Conservation (phyloP, 2,888 invertebrate genomes). For the Eristalinus sepulchralis region DNA sequence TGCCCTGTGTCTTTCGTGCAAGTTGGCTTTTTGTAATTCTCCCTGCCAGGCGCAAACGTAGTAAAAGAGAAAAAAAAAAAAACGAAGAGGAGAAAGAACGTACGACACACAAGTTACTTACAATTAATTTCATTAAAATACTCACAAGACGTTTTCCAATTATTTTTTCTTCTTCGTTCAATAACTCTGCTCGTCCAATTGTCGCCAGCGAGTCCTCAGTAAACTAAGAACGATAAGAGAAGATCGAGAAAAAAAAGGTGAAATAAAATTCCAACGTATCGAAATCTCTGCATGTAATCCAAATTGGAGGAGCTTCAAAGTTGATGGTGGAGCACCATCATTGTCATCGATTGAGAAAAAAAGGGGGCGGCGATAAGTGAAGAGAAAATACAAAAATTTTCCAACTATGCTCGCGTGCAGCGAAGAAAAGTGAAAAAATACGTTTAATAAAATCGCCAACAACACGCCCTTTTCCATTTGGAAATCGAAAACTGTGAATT, state of each 20-base stretch:
- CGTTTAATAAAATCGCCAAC: constrained; percentile 11
- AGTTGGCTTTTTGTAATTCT: constrained; percentile 67
- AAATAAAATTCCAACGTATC: constrained; percentile 4
- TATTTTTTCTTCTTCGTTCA: constrained; percentile 18
- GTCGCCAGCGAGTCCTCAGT: constrained; percentile 1
- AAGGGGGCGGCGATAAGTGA: constrained; percentile 62
- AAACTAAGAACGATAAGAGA: neutral
- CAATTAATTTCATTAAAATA: constrained; percentile 55
- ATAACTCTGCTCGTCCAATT: constrained; percentile 1
- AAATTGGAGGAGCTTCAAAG: constrained; percentile 44
- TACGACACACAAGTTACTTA: constrained; percentile 48
- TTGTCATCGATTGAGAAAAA: constrained; percentile 70
- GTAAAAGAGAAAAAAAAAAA: constrained; percentile 25
- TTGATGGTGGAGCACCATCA: constrained; percentile 69
- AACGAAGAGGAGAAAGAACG: constrained; percentile 11
- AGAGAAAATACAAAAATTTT: constrained; percentile 27
- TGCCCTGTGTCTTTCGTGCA: constrained; percentile 53
- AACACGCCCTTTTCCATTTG: constrained; percentile 63
- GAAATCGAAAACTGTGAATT: constrained; percentile 13
- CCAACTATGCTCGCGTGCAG: constrained; percentile 20
- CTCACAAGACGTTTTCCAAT: constrained; percentile 10
- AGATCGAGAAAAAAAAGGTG: neutral
- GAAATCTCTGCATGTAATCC: constrained; percentile 38
- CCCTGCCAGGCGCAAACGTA: constrained; percentile 69
- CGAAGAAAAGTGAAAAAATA: constrained; percentile 25